phyloP scores from a whole-genome alignment of 2,113 vertebrate genomes.

The Centropus bengalensis region DNA sequence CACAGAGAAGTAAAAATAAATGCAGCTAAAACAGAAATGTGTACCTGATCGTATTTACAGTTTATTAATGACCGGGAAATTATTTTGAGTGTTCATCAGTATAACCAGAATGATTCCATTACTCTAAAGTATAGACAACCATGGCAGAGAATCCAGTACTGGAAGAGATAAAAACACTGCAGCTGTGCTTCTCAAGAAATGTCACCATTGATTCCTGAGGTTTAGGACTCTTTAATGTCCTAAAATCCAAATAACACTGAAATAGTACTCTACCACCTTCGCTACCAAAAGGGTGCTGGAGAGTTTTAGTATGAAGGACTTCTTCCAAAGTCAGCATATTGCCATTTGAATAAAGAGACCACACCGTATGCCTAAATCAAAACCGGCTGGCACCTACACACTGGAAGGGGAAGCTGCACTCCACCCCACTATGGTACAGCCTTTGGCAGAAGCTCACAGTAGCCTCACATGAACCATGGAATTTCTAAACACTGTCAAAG shows the following conservation, averaged over 20 bases:
- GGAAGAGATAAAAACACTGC: background rate
- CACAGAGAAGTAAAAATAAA: background rate
- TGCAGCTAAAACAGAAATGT: background rate
- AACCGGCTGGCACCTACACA: background rate
- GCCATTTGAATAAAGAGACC: background rate
- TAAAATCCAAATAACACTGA: background rate
- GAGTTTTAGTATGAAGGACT: background rate
- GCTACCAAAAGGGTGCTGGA: background rate
- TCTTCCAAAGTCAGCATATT: background rate
- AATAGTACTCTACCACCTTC: background rate
- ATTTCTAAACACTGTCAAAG: constrained; percentile 60
- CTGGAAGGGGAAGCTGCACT: background rate
- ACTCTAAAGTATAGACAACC: background rate
- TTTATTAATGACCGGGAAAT: background rate
- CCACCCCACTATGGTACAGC: background rate
- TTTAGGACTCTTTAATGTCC: background rate
- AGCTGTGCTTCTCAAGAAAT: background rate
- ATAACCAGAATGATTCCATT: background rate
- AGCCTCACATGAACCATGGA: background rate
- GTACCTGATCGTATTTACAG: background rate
- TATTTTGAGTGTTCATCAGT: background rate
- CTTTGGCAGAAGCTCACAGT: constrained; percentile 13
- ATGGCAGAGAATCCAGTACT: background rate
- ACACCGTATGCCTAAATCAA: background rate
- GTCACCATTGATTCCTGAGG: background rate